Evolutionary conservation across 2,797 vertebrate genomes (phyloP).

Genomic region (Urocyon cinereoargenteus): DNA sequence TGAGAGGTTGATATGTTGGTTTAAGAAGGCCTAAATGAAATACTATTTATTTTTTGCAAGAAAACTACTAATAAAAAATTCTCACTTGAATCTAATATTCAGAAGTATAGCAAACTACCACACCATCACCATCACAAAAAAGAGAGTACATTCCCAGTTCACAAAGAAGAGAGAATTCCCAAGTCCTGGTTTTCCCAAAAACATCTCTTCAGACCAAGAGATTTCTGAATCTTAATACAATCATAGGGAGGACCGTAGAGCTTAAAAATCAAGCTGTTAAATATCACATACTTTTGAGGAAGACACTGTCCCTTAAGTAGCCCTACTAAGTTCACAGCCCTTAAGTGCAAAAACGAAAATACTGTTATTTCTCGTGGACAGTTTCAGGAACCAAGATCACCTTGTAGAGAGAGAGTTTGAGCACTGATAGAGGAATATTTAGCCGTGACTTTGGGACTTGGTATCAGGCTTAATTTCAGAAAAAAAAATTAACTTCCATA

Average conservation of each 20-base stretch:
- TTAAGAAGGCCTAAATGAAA: neutral
- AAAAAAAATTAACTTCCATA: neutral
- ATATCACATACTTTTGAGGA: neutral
- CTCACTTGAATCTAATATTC: neutral
- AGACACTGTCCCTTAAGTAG: neutral
- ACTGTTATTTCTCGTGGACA: neutral
- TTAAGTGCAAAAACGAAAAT: neutral
- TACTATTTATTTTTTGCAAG: neutral
- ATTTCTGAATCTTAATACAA: conserved; percentile 7
- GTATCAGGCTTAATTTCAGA: neutral
- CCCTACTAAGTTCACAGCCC: neutral
- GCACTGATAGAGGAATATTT: neutral
- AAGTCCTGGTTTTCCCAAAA: neutral
- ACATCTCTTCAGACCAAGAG: neutral
- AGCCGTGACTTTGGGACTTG: neutral
- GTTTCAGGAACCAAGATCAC: neutral
- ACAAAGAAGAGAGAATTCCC: neutral
- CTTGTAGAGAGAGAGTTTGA: neutral
- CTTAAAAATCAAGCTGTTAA: neutral
- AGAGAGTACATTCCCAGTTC: neutral
- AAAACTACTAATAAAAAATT: neutral
- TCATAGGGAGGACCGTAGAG: neutral
- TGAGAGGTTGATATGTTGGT: neutral
- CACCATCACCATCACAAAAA: neutral
- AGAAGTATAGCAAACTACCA: neutral